Evolutionary conservation across 2,888 invertebrate species (phyloP).

Genomic region (Tinea pellionella): DNA sequence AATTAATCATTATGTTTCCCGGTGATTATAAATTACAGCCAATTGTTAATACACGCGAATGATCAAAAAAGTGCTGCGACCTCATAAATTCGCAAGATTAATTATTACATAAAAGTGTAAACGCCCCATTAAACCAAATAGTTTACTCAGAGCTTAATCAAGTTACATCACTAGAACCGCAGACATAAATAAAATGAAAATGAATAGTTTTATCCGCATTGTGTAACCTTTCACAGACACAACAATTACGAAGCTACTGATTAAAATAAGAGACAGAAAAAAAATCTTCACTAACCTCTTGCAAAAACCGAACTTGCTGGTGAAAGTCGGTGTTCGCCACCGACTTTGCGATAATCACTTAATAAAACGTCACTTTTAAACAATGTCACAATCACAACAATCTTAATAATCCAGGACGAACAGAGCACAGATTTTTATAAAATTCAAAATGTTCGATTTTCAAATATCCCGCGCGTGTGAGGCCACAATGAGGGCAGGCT

Average conservation of each 20-base stretch:
- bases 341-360: conserved; percentile 22
- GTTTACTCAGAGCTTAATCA: conserved; percentile 4
- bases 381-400: conserved; percentile 50
- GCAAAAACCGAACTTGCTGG: conserved; percentile 40
- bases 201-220: conserved; percentile 22
- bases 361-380: conserved; percentile 29
- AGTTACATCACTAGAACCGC: conserved; percentile 11
- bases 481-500: conserved; percentile 29
- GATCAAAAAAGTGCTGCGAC: background rate
- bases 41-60: background rate
- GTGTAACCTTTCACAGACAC: conserved; percentile 27
- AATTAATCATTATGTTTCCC: background rate
- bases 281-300: conserved; percentile 47
- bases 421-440: background rate
- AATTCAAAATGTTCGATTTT: conserved; percentile 17
- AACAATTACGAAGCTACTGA: conserved; percentile 41
- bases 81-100: background rate
- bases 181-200: conserved; percentile 12
- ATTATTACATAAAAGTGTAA: background rate
- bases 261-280: conserved; percentile 40
- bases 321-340: conserved; percentile 34
- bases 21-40: background rate
- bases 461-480: conserved; percentile 33
- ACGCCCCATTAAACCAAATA: conserved; percentile 6
- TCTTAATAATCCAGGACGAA: conserved; percentile 20